phyloP scores from a whole-genome alignment of 1,140 invertebrate genomes.

The Drosophila lowei region DNA sequence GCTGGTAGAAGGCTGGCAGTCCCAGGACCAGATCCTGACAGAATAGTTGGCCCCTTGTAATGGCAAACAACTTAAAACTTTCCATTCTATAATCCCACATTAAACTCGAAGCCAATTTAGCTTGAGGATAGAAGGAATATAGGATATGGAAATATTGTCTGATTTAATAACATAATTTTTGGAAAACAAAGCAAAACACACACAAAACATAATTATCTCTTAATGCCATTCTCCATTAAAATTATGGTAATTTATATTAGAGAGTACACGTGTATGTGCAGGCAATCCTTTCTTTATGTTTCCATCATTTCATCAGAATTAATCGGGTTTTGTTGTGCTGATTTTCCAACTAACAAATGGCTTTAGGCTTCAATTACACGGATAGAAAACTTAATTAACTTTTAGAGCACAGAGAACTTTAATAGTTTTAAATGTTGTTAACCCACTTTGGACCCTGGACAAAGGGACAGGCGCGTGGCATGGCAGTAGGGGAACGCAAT shows the following conservation, averaged over 20 bases:
- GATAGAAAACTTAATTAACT: constrained; percentile 48
- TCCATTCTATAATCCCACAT: too few species aligned
- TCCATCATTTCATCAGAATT: not conserved
- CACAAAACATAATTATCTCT: constrained; percentile 20
- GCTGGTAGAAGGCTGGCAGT: not conserved
- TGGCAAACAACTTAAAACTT: too few species aligned
- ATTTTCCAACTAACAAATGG: constrained; percentile 31
- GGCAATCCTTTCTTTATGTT: constrained; percentile 7
- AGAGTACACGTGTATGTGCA: not conserved
- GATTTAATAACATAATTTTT: too few species aligned
- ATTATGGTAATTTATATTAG: too few species aligned
- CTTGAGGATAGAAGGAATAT: not conserved
- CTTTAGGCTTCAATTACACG: constrained; percentile 31
- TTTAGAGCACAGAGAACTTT: constrained; percentile 7
- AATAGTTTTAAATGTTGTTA: constrained; percentile 47
- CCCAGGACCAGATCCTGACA: not conserved
- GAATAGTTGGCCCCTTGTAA: not conserved
- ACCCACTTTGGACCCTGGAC: constrained; percentile 25
- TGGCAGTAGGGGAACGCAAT: not conserved
- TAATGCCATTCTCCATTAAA: constrained; percentile 5
- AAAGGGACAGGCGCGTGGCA: not conserved
- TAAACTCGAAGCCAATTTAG: too few species aligned
- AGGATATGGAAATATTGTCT: not conserved
- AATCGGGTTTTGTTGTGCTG: constrained; percentile 22
- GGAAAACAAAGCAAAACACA: not conserved